Evolutionary conservation across 2,797 vertebrate species (phyloP).

Genomic region (Coregonus suidteri): DNA sequence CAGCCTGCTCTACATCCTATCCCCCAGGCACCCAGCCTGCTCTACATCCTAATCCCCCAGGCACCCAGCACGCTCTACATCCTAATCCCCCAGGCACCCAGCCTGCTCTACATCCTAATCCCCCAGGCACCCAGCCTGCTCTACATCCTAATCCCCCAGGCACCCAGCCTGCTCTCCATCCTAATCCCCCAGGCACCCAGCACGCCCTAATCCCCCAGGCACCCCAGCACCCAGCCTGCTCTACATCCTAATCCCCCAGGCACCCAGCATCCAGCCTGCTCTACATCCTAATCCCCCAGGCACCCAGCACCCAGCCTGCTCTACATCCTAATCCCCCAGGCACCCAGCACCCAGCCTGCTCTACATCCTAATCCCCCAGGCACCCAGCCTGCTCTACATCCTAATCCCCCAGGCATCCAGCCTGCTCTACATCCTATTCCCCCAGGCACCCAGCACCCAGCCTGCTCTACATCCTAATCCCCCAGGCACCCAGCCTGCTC

Average conservation of each 20-base stretch:
- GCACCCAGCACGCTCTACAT: too few relatives aligned
- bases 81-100: background rate
- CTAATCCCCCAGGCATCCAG: constrained; percentile 7
- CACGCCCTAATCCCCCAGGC: too few relatives aligned
- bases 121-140: too few relatives aligned
- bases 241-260: too few relatives aligned
- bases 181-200: constrained; percentile 12
- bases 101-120: background rate
- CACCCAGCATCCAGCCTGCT: background rate
- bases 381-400: background rate
- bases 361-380: background rate
- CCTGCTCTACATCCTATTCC: too few relatives aligned
- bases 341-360: constrained; percentile 18
- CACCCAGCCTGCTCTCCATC: background rate
- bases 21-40: background rate
- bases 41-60: background rate
- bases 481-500: too few relatives aligned
- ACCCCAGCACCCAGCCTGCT: too few relatives aligned
- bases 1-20: background rate
- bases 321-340: background rate
- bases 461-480: too few relatives aligned
- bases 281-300: background rate
- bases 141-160: too few relatives aligned
- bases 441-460: too few relatives aligned
- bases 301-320: background rate